Evolutionary conservation across 2,113 vertebrate species (phyloP).

Genomic region (Anthoscopus minutus): DNA sequence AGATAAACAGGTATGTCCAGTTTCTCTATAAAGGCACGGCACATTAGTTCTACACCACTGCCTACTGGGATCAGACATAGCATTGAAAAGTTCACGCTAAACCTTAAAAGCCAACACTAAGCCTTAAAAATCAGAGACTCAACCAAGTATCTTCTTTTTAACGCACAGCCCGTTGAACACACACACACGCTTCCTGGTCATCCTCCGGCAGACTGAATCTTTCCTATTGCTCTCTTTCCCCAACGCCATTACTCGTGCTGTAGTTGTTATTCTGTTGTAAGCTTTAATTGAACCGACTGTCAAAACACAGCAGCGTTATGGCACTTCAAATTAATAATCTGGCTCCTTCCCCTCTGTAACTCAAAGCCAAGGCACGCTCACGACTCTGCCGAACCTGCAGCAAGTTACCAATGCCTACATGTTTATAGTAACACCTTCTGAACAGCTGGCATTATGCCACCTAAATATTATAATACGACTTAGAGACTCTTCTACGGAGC

Average conservation of each 20-base stretch:
- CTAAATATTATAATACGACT: not conserved
- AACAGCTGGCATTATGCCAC: not conserved
- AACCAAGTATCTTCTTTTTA: not conserved
- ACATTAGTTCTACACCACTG: not conserved
- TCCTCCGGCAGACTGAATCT: not conserved
- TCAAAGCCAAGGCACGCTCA: not conserved
- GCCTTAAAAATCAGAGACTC: not conserved
- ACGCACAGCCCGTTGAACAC: not conserved
- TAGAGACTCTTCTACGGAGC: not conserved
- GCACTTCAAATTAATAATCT: not conserved
- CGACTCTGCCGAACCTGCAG: not conserved
- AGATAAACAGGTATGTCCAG: slow-evolving; percentile 57
- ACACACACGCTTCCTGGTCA: not conserved
- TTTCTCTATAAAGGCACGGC: slow-evolving; percentile 17
- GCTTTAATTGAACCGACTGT: slow-evolving; percentile 40
- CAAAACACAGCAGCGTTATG: not conserved
- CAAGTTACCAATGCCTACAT: slow-evolving; percentile 10
- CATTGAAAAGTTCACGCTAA: not conserved
- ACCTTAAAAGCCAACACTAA: not conserved
- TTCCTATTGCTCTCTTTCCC: not conserved
- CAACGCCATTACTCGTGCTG: not conserved
- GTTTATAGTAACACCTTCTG: not conserved
- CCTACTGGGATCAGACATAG: not conserved
- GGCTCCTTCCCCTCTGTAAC: not conserved
- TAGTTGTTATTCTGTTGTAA: not conserved